Conservation (phyloP, 1,140 invertebrate genomes). For the Leguminivora glycinivorella region DNA sequence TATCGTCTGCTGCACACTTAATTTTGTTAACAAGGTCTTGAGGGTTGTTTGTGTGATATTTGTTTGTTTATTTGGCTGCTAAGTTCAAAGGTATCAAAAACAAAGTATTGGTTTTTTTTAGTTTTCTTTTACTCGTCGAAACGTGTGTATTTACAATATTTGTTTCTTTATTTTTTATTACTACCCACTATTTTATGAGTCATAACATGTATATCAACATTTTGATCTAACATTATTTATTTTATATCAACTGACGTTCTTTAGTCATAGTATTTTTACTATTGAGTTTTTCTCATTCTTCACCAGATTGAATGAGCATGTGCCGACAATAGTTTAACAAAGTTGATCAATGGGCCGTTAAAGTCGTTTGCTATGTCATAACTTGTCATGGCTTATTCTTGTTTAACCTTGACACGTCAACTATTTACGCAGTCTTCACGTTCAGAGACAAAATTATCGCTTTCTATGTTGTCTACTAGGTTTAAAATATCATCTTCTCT, state of each 20-base stretch:
- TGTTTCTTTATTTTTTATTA: neutral
- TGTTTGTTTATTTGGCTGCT: neutral
- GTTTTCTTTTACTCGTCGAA: no score
- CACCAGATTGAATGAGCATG: slow-evolving; percentile 28
- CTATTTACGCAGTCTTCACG: slow-evolving; percentile 13
- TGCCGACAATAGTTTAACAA: slow-evolving; percentile 41
- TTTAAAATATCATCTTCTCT: neutral
- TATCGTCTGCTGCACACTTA: neutral
- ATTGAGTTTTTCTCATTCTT: neutral
- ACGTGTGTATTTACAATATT: no score
- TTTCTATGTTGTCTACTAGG: neutral
- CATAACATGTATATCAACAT: neutral
- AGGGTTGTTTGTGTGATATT: neutral
- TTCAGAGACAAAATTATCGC: no score
- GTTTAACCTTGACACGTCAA: slow-evolving; percentile 36
- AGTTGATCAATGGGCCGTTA: slow-evolving; percentile 35
- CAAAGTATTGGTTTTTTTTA: no score
- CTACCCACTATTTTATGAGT: neutral
- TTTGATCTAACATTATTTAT: neutral
- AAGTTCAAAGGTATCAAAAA: neutral
- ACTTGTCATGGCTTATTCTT: slow-evolving; percentile 31
- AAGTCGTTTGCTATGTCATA: slow-evolving; percentile 36
- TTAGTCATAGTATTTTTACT: neutral
- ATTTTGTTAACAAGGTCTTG: neutral
- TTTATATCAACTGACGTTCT: neutral